Evolutionary conservation across 1,140 invertebrate genomes (phyloP).

Genomic region (Drosophila lini): DNA sequence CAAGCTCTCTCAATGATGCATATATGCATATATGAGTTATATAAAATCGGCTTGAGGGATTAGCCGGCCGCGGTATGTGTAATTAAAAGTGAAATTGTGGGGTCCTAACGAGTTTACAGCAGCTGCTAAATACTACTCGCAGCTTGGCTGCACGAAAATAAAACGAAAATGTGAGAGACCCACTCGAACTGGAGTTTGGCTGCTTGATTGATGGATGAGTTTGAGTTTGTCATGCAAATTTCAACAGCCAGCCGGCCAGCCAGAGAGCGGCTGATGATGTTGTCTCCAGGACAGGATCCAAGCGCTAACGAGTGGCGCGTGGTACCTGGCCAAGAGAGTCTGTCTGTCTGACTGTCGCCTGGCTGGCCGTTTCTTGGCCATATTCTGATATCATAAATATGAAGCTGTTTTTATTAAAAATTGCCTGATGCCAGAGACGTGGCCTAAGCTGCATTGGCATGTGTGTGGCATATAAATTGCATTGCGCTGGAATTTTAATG

Average conservation of each 20-base stretch:
- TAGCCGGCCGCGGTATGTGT: slow-evolving; percentile 49
- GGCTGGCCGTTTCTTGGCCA: slow-evolving; percentile 32
- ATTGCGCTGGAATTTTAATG: slow-evolving; percentile 80
- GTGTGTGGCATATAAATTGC: slow-evolving; percentile 82
- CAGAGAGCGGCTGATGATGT: slow-evolving; percentile 42
- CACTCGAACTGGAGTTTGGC: slow-evolving; percentile 55
- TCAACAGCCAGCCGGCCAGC: slow-evolving; percentile 50
- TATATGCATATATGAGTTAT: slow-evolving; percentile 51
- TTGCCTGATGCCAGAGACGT: slow-evolving; percentile 54
- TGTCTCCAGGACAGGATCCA: slow-evolving; percentile 37
- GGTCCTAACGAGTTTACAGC: slow-evolving; percentile 69
- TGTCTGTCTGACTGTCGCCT: slow-evolving; percentile 1
- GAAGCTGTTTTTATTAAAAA: slow-evolving; percentile 83
- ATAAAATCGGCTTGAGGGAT: slow-evolving; percentile 68
- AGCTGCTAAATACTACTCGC: slow-evolving; percentile 33
- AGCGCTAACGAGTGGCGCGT: slow-evolving; percentile 74
- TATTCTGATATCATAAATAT: slow-evolving; percentile 80
- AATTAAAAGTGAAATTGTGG: slow-evolving; percentile 81
- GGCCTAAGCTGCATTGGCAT: slow-evolving; percentile 61
- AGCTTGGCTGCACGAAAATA: slow-evolving; percentile 15
- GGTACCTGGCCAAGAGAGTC: slow-evolving; percentile 45
- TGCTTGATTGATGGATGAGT: slow-evolving; percentile 79
- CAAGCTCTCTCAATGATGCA: slow-evolving; percentile 16
- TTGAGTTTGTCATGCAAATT: slow-evolving; percentile 83
- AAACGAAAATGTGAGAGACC: slow-evolving; percentile 8